Percentiles rank a stretch among this genome's conserved stretches.
These are phyloP conservation scores for Lepus townsendii DNA, from an alignment of 2,797 vertebrate species.

Conservation along the genomic window DNA sequence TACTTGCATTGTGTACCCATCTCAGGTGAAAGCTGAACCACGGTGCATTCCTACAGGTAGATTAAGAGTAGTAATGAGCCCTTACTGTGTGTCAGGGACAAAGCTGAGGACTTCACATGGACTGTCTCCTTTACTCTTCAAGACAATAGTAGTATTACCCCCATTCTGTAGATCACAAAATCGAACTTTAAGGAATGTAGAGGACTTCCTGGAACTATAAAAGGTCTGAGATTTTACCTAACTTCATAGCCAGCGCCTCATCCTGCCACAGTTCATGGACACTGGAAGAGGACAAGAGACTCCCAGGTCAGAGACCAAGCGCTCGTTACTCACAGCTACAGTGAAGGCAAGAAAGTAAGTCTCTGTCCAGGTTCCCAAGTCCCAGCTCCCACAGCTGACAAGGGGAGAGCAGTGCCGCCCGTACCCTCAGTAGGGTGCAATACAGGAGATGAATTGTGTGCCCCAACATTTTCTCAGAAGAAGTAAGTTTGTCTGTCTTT, in stretches of 20 bases:
- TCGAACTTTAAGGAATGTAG: not conserved
- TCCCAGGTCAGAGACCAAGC: not conserved
- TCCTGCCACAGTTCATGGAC: not conserved
- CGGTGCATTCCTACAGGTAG: not conserved
- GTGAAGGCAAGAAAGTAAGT: not conserved
- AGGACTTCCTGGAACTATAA: not conserved
- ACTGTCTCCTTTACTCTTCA: not conserved
- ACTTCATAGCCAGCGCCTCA: not conserved
- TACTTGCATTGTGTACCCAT: not conserved
- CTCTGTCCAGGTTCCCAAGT: not conserved
- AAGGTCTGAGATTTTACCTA: not conserved
- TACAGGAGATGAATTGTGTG: not conserved
- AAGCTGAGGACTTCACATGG: not conserved
- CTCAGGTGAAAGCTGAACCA: not conserved
- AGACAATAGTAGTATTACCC: not conserved
- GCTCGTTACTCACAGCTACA: not conserved
- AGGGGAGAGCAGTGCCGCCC: too few species aligned
- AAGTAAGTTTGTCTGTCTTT: not conserved
- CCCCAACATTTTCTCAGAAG: not conserved
- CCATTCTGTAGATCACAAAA: not conserved
- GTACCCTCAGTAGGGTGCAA: not conserved
- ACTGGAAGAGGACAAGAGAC: not conserved
- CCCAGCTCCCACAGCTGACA: not conserved
- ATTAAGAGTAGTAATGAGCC: not conserved
- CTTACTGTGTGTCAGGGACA: not conserved